Evolutionary conservation across 2,888 invertebrate genomes (phyloP).

Genomic region (Trachelus iudaicus): DNA sequence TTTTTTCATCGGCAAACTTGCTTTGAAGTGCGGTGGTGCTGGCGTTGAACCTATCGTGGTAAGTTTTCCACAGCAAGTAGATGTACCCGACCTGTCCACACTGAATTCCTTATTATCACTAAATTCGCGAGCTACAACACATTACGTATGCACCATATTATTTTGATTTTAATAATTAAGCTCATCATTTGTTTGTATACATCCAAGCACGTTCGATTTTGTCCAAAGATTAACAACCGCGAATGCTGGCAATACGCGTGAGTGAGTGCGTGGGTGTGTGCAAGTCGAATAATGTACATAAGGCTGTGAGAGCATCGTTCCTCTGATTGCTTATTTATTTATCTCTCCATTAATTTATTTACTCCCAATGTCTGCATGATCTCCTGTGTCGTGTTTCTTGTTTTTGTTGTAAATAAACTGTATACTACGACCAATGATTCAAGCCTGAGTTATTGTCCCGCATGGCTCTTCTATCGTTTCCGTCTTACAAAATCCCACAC

Average conservation of each 20-base stretch:
- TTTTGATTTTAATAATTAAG: neutral
- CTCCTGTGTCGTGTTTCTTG: slow-evolving; percentile 16
- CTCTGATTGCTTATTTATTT: slow-evolving; percentile 8
- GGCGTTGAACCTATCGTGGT: slow-evolving; percentile 96
- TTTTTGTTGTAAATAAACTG: slow-evolving; percentile 17
- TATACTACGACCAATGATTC: slow-evolving; percentile 5
- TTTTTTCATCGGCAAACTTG: slow-evolving; percentile 62
- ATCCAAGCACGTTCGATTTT: neutral
- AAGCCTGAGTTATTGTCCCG: slow-evolving; percentile 33
- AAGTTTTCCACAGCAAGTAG: slow-evolving; percentile 72
- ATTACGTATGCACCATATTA: neutral
- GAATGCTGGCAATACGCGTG: neutral
- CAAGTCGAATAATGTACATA: neutral
- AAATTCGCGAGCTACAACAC: neutral
- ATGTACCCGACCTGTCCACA: slow-evolving; percentile 14
- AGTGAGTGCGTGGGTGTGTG: neutral
- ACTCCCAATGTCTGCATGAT: slow-evolving; percentile 16
- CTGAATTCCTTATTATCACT: neutral
- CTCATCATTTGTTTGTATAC: neutral
- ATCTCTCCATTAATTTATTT: slow-evolving; percentile 14
- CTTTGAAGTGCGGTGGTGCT: slow-evolving; percentile 62
- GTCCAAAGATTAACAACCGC: neutral
- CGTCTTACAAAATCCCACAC: neutral
- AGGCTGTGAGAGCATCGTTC: neutral
- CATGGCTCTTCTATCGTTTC: slow-evolving; percentile 24